Percentiles rank a stretch among this genome's conserved stretches.
These are phyloP conservation scores for Callipepla californica DNA, from an alignment of 2,113 vertebrate genomes.

Conservation along the genomic window DNA sequence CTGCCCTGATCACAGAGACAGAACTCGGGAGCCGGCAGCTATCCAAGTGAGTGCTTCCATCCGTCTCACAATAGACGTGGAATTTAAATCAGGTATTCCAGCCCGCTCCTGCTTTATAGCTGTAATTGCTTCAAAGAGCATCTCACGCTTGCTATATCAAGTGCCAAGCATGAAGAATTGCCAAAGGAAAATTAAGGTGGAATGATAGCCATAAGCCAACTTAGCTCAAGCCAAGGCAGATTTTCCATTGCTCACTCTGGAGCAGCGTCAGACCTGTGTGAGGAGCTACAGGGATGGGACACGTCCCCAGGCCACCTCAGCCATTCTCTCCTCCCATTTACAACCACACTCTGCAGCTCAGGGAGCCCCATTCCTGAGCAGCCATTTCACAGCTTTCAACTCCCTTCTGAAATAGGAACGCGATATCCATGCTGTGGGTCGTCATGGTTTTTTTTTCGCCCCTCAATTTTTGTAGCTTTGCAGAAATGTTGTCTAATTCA, in stretches of 20 bases:
- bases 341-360: rapidly evolving
- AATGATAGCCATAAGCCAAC: not conserved
- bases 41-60: conserved; percentile 31
- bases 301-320: not conserved
- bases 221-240: not conserved
- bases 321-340: not conserved
- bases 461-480: not conserved
- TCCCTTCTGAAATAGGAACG: not conserved
- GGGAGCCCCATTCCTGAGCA: not conserved
- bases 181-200: conserved; percentile 13
- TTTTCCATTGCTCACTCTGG: rapidly evolving
- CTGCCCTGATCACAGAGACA: not conserved
- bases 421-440: rapidly evolving
- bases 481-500: not conserved
- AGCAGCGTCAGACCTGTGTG: rapidly evolving
- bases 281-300: rapidly evolving
- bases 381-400: not conserved
- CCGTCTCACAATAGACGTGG: not conserved
- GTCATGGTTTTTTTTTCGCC: not conserved
- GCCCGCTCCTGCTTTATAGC: not conserved
- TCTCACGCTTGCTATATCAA: conserved; percentile 8
- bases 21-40: not conserved
- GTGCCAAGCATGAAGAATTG: not conserved
- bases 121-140: conserved; percentile 50
- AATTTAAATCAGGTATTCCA: conserved; percentile 46